Conservation (phyloP, 2,888 invertebrate species). For the Eupithecia centaureata region DNA sequence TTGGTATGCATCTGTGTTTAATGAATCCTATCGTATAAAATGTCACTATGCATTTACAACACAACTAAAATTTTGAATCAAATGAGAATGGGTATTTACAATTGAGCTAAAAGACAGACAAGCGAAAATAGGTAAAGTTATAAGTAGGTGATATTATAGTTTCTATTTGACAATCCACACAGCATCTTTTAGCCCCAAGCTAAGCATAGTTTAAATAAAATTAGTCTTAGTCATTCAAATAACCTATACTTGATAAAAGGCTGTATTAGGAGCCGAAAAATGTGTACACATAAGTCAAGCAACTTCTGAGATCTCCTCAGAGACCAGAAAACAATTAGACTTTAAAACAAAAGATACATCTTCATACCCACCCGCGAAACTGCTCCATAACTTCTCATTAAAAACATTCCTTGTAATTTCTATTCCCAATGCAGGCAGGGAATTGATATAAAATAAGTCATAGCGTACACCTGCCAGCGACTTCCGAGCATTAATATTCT, state of each 20-base stretch:
- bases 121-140: too few relatives aligned
- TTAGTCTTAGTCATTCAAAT: not conserved
- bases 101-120: too few relatives aligned
- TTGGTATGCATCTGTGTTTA: not conserved
- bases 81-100: not conserved
- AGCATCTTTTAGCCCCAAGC: too few relatives aligned
- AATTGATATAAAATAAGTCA: conserved; percentile 78
- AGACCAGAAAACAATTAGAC: conserved; percentile 36
- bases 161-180: too few relatives aligned
- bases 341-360: conserved; percentile 29
- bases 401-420: conserved; percentile 63
- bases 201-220: too few relatives aligned
- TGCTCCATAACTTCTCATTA: conserved; percentile 66
- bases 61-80: not conserved
- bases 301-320: conserved; percentile 16
- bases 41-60: too few relatives aligned
- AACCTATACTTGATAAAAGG: not conserved
- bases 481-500: conserved; percentile 78
- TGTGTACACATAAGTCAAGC: not conserved
- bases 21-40: not conserved
- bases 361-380: conserved; percentile 41
- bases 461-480: conserved; percentile 75
- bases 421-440: conserved; percentile 66
- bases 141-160: too few relatives aligned
- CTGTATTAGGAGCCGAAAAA: not conserved